Percentiles rank a stretch among this genome's conserved stretches.
Conservation (phyloP, 2,888 invertebrate genomes). For the Caenorhabditis sinica region DNA sequence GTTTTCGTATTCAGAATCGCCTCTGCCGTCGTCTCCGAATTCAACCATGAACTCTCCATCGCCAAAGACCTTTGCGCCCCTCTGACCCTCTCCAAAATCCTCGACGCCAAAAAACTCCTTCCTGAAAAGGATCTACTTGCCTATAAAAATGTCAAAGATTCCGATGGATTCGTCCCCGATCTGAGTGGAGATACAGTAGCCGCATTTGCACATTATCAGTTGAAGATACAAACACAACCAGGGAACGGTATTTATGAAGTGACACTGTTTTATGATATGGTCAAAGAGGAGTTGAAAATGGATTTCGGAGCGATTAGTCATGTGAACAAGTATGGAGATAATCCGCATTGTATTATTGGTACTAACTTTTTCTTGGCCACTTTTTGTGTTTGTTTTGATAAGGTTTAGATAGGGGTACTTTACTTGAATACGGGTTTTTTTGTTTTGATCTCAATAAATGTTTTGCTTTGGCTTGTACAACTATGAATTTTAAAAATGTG, state of each 20-base stretch:
- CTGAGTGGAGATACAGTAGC: conserved; percentile 87
- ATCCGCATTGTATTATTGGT: conserved; percentile 90
- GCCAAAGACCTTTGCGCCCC: conserved; percentile 57
- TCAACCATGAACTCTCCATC: conserved; percentile 49
- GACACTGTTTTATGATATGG: conserved; percentile 74
- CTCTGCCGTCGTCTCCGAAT: conserved; percentile 47
- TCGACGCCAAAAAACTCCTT: conserved; percentile 84
- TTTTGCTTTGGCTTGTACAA: no score
- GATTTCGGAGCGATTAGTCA: conserved; percentile 89
- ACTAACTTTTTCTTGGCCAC: conserved; percentile 84
- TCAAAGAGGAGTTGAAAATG: conserved; percentile 83
- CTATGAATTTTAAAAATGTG: no score
- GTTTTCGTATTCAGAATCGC: conserved; percentile 47
- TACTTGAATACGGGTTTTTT: neutral
- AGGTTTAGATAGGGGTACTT: conserved; percentile 19
- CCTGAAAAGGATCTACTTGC: conserved; percentile 86
- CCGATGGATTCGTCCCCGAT: conserved; percentile 92
- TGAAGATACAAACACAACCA: conserved; percentile 89
- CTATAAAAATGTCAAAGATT: conserved; percentile 87
- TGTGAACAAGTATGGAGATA: conserved; percentile 91
- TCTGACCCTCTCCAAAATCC: conserved; percentile 35
- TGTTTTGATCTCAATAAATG: no score
- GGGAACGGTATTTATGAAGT: conserved; percentile 90
- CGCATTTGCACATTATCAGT: conserved; percentile 88
- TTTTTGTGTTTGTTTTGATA: conserved; percentile 83